Conservation (phyloP, 2,888 invertebrate species). For the Melanchra persicariae region DNA sequence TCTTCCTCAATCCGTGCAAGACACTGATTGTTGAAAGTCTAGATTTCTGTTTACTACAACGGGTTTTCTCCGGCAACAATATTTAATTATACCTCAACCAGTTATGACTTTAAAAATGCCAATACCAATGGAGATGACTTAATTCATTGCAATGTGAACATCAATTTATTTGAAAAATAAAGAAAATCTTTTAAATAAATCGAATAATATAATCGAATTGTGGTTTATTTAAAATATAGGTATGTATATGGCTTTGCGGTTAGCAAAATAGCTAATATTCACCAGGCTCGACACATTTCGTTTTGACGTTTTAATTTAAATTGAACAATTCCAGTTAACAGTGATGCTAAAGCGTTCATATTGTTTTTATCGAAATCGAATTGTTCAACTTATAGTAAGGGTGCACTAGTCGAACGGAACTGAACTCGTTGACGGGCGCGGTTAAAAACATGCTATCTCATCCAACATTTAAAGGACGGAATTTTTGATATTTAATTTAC, state of each 20-base stretch:
- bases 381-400: too few species aligned
- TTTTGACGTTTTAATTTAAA: too few species aligned
- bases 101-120: slow-evolving; percentile 4
- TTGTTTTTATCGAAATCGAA: too few species aligned
- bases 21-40: slow-evolving; percentile 50
- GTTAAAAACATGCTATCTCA: too few species aligned
- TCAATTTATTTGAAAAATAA: slow-evolving; percentile 5
- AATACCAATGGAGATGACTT: slow-evolving; percentile 5
- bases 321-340: too few species aligned
- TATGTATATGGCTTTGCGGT: slow-evolving; percentile 31
- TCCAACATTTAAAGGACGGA: too few species aligned
- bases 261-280: not conserved
- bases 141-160: not conserved
- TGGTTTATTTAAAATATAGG: slow-evolving; percentile 1
- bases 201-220: slow-evolving; percentile 7
- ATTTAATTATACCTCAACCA: slow-evolving; percentile 30
- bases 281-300: too few species aligned
- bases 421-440: too few species aligned
- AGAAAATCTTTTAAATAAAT: not conserved
- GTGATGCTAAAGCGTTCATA: too few species aligned
- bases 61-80: slow-evolving; percentile 38
- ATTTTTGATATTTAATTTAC: too few species aligned
- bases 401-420: too few species aligned
- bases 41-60: slow-evolving; percentile 33
- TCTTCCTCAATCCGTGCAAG: slow-evolving; percentile 42